phyloP scores from a whole-genome alignment of 1,140 invertebrate genomes.

The Drosophila simulans region DNA sequence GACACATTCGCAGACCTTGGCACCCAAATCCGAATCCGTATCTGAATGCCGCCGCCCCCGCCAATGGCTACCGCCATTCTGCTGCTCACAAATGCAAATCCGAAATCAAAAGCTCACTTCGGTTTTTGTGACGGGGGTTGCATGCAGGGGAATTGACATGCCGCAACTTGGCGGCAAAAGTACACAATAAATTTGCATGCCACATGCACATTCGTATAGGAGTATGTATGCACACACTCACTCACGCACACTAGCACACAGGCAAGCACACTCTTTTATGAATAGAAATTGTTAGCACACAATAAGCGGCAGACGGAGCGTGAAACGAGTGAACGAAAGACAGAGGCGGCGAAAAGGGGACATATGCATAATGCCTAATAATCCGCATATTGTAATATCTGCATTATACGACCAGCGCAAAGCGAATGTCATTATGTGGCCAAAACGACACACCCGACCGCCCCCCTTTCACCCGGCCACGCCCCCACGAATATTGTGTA shows the following conservation, averaged over 20 bases:
- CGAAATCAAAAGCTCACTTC: slow-evolving; percentile 68
- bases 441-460: background rate
- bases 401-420: slow-evolving; percentile 66
- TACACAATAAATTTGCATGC: slow-evolving; percentile 82
- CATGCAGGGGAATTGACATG: slow-evolving; percentile 31
- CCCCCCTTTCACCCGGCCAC: background rate
- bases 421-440: slow-evolving; percentile 73
- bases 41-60: slow-evolving; percentile 16
- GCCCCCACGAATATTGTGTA: slow-evolving; percentile 64
- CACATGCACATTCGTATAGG: slow-evolving; percentile 32
- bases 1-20: slow-evolving; percentile 69
- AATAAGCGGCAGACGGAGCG: slow-evolving; percentile 49
- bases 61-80: slow-evolving; percentile 13
- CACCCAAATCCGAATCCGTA: slow-evolving; percentile 67
- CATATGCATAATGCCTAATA: slow-evolving; percentile 80
- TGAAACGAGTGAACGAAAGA: slow-evolving; percentile 12
- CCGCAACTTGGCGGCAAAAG: slow-evolving; percentile 73
- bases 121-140: slow-evolving; percentile 15
- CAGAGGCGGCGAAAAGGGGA: slow-evolving; percentile 9
- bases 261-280: slow-evolving; percentile 51
- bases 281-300: slow-evolving; percentile 81
- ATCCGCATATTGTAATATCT: slow-evolving; percentile 82
- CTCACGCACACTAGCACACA: slow-evolving; percentile 19
- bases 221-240: slow-evolving; percentile 1
- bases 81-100: slow-evolving; percentile 69